phyloP scores from a whole-genome alignment of 2,888 invertebrate genomes.

The Heliconius ismenius region DNA sequence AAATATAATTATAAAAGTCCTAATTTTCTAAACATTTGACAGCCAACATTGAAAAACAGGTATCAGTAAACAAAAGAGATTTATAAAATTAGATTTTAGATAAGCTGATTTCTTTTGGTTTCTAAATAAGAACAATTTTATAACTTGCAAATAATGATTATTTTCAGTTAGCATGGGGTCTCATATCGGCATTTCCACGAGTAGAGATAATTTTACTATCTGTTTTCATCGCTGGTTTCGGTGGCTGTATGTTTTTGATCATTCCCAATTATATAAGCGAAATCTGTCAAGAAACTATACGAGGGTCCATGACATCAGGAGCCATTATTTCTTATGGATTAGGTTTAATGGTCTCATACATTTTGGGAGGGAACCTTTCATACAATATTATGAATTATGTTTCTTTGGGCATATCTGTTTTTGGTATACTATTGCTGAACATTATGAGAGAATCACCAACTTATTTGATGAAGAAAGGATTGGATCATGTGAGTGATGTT shows the following conservation, averaged over 20 bases:
- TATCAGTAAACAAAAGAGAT: too few species aligned
- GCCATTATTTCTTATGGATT: slow-evolving; percentile 50
- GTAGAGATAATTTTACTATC: slow-evolving; percentile 60
- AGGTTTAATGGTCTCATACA: slow-evolving; percentile 51
- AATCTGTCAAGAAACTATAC: slow-evolving; percentile 52
- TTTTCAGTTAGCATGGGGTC: slow-evolving; percentile 61
- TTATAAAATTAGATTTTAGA: too few species aligned
- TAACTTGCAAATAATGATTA: neutral
- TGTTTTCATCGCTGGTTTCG: slow-evolving; percentile 60
- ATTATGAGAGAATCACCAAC: slow-evolving; percentile 59
- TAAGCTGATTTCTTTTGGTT: neutral
- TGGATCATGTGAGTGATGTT: slow-evolving; percentile 50
- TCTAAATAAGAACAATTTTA: neutral
- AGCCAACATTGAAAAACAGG: too few species aligned
- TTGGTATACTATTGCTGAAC: slow-evolving; percentile 50
- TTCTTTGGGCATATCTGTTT: slow-evolving; percentile 51
- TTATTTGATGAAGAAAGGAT: slow-evolving; percentile 50
- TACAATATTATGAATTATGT: slow-evolving; percentile 60
- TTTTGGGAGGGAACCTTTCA: slow-evolving; percentile 58
- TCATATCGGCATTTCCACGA: slow-evolving; percentile 52
- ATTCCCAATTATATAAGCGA: slow-evolving; percentile 54
- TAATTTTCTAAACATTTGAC: too few species aligned
- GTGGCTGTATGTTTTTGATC: slow-evolving; percentile 56
- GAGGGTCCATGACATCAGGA: slow-evolving; percentile 52
- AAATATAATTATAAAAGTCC: too few species aligned